These are phyloP conservation scores for Aphis gossypii DNA, from an alignment of 1,140 invertebrate species.

Conservation along the genomic window DNA sequence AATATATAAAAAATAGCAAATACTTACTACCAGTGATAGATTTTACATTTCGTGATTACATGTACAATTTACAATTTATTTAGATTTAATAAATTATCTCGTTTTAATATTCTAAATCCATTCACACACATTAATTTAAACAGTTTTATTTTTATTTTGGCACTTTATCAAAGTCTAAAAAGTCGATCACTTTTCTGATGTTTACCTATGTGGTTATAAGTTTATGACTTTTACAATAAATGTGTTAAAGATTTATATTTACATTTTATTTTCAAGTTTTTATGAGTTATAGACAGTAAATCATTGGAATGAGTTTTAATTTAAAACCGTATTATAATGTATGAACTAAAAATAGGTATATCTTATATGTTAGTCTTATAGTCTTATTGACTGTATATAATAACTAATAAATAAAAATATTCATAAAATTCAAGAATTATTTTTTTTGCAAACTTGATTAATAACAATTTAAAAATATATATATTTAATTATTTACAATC, in stretches of 20 bases:
- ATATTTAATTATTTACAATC: background rate
- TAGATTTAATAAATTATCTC: background rate
- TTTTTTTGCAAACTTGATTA: background rate
- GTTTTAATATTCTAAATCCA: background rate
- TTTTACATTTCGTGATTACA: background rate
- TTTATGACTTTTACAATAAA: conserved; percentile 19
- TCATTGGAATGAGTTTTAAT: background rate
- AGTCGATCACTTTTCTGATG: background rate
- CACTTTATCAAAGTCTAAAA: conserved; percentile 14
- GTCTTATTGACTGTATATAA: background rate
- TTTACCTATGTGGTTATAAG: background rate
- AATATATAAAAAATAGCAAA: too few species aligned
- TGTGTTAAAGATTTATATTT: background rate
- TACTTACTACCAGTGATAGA: too few species aligned
- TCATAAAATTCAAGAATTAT: too few species aligned
- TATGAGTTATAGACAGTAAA: background rate
- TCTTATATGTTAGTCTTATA: background rate
- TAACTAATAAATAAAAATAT: too few species aligned
- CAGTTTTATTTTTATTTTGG: background rate
- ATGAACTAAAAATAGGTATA: background rate
- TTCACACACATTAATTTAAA: background rate
- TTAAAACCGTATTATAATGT: background rate
- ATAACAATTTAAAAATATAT: background rate
- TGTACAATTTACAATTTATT: background rate
- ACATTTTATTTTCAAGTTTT: background rate